Conservation (phyloP, 2,888 invertebrate species). For the Dichetophora obliterata region DNA sequence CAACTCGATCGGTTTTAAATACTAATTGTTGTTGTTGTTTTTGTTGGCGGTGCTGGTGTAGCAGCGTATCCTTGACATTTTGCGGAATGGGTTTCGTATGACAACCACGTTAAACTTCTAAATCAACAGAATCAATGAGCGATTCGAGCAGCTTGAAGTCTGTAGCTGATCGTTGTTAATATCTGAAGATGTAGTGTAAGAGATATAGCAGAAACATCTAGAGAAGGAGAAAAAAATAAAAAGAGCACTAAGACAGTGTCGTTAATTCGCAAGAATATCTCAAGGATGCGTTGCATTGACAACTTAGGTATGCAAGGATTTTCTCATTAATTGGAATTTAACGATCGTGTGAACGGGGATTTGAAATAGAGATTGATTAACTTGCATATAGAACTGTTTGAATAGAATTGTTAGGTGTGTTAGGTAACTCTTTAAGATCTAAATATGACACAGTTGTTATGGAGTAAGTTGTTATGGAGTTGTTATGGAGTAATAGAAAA, state of each 20-base stretch:
- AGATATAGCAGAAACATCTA: background rate
- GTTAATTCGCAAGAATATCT: background rate
- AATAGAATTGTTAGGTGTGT: too few relatives aligned
- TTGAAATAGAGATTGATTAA: too few relatives aligned
- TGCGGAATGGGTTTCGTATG: background rate
- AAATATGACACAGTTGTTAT: too few relatives aligned
- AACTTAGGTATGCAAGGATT: background rate
- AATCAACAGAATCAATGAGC: slow-evolving; percentile 23
- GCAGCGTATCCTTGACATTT: slow-evolving; percentile 22
- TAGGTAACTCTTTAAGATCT: too few relatives aligned
- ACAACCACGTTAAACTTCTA: slow-evolving; percentile 20
- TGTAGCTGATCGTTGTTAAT: background rate
- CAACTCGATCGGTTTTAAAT: background rate
- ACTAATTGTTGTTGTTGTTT: background rate
- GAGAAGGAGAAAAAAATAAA: background rate
- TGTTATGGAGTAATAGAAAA: too few relatives aligned
- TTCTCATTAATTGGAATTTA: background rate
- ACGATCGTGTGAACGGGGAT: background rate
- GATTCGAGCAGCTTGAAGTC: background rate
- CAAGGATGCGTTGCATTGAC: background rate
- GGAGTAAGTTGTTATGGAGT: too few relatives aligned
- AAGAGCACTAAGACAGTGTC: background rate
- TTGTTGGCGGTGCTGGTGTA: background rate
- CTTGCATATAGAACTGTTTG: too few relatives aligned
- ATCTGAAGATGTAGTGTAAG: background rate